Conservation (phyloP, 2,888 invertebrate genomes). For the Torymus tubicola region DNA sequence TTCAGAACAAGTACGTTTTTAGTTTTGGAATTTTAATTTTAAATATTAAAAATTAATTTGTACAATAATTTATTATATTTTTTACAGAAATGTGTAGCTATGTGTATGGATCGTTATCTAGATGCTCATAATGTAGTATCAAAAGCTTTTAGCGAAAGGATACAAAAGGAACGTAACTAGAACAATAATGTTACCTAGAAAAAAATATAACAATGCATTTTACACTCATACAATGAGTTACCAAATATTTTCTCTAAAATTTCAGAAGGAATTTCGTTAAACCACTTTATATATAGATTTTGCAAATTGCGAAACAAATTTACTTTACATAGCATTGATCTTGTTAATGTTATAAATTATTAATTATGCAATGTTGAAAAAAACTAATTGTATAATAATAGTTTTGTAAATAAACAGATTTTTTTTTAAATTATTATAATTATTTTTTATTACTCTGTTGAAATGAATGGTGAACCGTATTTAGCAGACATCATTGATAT, state of each 20-base stretch:
- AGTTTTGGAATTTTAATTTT: no score
- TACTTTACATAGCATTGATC: slow-evolving; percentile 18
- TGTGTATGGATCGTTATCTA: slow-evolving; percentile 99
- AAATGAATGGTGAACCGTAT: no score
- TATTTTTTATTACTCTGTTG: not conserved
- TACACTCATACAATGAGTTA: slow-evolving; percentile 26
- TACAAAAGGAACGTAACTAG: slow-evolving; percentile 87
- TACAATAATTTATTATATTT: not conserved
- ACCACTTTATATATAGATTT: not conserved
- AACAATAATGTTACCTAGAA: slow-evolving; percentile 59
- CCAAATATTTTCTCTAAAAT: not conserved
- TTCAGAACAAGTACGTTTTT: slow-evolving; percentile 84
- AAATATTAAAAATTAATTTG: no score
- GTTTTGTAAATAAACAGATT: slow-evolving; percentile 65
- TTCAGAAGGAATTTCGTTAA: no score
- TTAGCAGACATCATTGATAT: no score
- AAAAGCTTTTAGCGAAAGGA: slow-evolving; percentile 89
- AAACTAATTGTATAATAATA: slow-evolving; percentile 35
- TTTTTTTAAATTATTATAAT: slow-evolving; percentile 53
- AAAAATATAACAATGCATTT: slow-evolving; percentile 39
- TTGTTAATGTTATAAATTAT: slow-evolving; percentile 26
- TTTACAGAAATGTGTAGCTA: slow-evolving; percentile 94
- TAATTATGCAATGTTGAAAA: slow-evolving; percentile 24
- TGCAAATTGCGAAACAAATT: not conserved
- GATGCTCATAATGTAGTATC: slow-evolving; percentile 97